These are phyloP conservation scores for Athene noctua DNA, from an alignment of 2,113 vertebrate species.

Conservation along the genomic window DNA sequence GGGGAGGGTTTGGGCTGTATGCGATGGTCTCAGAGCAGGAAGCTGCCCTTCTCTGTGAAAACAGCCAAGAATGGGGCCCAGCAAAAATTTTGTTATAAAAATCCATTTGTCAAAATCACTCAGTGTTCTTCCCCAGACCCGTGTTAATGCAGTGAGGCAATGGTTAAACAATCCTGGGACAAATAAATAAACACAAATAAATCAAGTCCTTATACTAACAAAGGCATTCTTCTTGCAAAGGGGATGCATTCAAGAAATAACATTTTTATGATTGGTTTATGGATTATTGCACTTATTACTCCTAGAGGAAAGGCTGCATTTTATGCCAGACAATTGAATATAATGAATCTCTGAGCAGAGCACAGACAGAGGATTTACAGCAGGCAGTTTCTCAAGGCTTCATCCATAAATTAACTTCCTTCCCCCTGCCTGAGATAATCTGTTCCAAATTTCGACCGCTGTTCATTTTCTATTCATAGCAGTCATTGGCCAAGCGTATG, in stretches of 20 bases:
- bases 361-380: conserved; percentile 56
- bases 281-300: conserved; percentile 54
- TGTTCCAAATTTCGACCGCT: conserved; percentile 25
- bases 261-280: conserved; percentile 52
- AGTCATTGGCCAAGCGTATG: not conserved
- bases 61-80: not conserved
- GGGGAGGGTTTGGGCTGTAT: not conserved
- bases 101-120: not conserved
- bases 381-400: conserved; percentile 48
- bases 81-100: not conserved
- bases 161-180: conserved; percentile 12
- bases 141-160: not conserved
- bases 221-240: conserved; percentile 33
- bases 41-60: not conserved
- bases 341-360: conserved; percentile 56
- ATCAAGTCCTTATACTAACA: conserved; percentile 25
- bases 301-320: conserved; percentile 49
- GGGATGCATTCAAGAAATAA: conserved; percentile 48
- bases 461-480: conserved; percentile 25
- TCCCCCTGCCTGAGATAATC: conserved; percentile 20
- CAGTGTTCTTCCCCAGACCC: not conserved
- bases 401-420: conserved; percentile 57
- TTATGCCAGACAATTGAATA: conserved; percentile 59
- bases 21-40: not conserved
- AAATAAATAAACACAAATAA: conserved; percentile 36